phyloP scores from a whole-genome alignment of 2,113 vertebrate genomes.

The Thymallus thymallus region DNA sequence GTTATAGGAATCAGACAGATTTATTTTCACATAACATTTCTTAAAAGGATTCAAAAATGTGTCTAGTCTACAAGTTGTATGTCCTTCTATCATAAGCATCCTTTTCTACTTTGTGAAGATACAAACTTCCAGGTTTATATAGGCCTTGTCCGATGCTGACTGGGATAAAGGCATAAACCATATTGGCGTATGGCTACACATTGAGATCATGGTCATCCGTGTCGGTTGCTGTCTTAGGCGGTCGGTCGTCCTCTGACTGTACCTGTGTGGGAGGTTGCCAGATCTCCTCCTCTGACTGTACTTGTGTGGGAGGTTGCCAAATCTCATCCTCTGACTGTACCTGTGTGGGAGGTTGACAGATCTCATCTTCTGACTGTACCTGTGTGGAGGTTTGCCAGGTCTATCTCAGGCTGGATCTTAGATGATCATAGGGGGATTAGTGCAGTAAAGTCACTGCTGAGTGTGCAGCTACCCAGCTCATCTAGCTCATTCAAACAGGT shows the following conservation, averaged over 20 bases:
- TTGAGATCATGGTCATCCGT: constrained; percentile 62
- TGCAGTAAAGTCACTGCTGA: constrained; percentile 42
- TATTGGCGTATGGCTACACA: constrained; percentile 54
- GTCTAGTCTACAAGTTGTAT: background rate
- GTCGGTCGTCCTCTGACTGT: too few relatives aligned
- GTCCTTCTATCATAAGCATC: background rate
- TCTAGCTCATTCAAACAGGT: background rate
- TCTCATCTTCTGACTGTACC: too few relatives aligned
- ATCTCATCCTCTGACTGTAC: too few relatives aligned
- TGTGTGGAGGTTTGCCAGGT: background rate
- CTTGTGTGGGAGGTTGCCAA: constrained; percentile 35
- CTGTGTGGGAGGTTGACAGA: too few relatives aligned
- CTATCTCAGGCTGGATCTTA: constrained; percentile 35
- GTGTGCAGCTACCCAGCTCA: constrained; percentile 10
- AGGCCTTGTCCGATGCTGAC: constrained; percentile 12
- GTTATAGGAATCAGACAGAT: too few relatives aligned
- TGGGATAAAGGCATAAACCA: constrained; percentile 2
- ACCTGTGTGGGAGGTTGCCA: constrained; percentile 49
- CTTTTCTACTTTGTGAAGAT: background rate
- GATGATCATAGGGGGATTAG: constrained; percentile 54
- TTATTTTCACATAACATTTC: too few relatives aligned
- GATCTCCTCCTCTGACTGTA: constrained; percentile 36
- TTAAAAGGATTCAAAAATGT: too few relatives aligned
- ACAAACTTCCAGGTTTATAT: constrained; percentile 4
- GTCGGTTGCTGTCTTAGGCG: too few relatives aligned